These are phyloP conservation scores for Hybos culiciformis DNA, from an alignment of 2,888 invertebrate species.

Conservation along the genomic window DNA sequence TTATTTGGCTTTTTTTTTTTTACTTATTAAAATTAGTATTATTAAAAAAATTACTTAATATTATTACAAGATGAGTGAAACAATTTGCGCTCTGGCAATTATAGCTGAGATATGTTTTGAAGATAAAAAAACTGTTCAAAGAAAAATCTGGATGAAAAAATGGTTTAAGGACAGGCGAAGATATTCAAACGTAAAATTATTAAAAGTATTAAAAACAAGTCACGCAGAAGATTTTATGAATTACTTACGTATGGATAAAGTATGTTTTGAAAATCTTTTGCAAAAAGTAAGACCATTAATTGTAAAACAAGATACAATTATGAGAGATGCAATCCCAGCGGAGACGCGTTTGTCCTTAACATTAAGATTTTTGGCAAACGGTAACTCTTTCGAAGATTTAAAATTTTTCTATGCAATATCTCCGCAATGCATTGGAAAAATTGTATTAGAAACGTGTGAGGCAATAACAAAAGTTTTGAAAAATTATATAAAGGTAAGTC, in stretches of 20 bases:
- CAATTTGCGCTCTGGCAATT: background rate
- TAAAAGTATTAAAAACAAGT: conserved; percentile 7
- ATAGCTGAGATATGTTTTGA: conserved; percentile 1
- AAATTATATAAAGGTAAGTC: conserved; percentile 12
- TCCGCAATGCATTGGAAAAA: conserved; percentile 14
- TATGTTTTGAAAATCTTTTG: conserved; percentile 6
- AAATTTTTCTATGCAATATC: conserved; percentile 14
- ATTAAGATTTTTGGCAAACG: conserved; percentile 15
- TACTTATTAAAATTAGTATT: too few relatives aligned
- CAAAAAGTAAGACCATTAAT: conserved; percentile 7
- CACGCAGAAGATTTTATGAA: conserved; percentile 6
- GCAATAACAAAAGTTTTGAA: conserved; percentile 12
- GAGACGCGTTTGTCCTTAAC: conserved; percentile 15
- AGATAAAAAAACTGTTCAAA: conserved; percentile 2
- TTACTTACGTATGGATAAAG: conserved; percentile 6
- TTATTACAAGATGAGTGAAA: too few relatives aligned
- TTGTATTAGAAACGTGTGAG: conserved; percentile 15
- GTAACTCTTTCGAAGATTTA: conserved; percentile 16
- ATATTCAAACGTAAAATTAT: conserved; percentile 7
- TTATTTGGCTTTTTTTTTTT: too few relatives aligned
- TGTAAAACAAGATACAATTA: conserved; percentile 14
- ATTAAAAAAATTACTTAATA: too few relatives aligned
- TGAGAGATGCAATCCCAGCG: conserved; percentile 15
- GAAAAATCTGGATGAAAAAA: conserved; percentile 8
- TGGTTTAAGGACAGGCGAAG: conserved; percentile 6